A percentile compares a stretch with the other conserved stretches of the same genome.
Conservation (phyloP, 2,797 vertebrate genomes). For the Myiothlypis coronata region DNA sequence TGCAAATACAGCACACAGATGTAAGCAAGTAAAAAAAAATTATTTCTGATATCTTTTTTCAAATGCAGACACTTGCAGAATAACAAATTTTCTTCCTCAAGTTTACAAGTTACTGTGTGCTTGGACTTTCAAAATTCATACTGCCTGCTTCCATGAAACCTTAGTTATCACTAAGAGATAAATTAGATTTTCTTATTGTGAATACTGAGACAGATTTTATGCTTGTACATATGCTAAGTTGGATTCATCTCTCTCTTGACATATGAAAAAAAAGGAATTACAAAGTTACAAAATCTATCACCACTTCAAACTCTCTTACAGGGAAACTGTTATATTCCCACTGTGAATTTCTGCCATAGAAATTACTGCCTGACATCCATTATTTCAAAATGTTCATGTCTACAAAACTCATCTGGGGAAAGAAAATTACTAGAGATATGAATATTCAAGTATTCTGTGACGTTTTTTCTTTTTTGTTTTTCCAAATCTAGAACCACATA, state of each 20-base stretch:
- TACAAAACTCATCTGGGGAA: not conserved
- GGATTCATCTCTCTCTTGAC: not conserved
- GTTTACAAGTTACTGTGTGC: not conserved
- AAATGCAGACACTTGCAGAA: not conserved
- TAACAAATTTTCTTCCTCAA: not conserved
- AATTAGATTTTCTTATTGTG: not conserved
- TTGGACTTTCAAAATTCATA: not conserved
- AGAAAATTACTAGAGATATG: not conserved
- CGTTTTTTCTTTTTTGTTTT: too few species aligned
- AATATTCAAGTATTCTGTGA: not conserved
- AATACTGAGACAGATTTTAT: not conserved
- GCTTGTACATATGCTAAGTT: not conserved
- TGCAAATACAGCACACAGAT: not conserved
- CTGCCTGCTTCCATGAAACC: not conserved
- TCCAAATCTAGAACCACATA: not conserved
- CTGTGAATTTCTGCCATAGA: not conserved
- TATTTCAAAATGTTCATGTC: not conserved
- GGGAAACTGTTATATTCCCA: not conserved
- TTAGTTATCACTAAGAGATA: not conserved
- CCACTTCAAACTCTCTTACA: not conserved
- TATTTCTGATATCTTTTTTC: not conserved
- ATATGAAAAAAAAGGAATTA: not conserved
- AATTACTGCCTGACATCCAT: not conserved
- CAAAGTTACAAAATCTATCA: not conserved
- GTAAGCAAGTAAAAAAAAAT: not conserved